These are phyloP conservation scores for Lithophane leautieri DNA, from an alignment of 2,888 invertebrate genomes.

Conservation along the genomic window DNA sequence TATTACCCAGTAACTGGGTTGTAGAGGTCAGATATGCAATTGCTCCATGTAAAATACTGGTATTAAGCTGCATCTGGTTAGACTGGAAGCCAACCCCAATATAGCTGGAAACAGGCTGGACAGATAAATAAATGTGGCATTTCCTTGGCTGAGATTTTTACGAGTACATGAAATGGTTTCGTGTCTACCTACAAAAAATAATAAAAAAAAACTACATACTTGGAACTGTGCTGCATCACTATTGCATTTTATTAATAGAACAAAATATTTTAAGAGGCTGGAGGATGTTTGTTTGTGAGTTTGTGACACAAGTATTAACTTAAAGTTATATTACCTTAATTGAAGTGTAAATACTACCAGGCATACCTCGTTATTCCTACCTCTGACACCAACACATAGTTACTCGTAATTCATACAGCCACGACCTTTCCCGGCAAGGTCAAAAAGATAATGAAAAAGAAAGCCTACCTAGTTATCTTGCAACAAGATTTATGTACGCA, in stretches of 20 bases:
- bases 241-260: not conserved
- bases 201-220: not conserved
- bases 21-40: not conserved
- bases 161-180: not conserved
- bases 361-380: not conserved
- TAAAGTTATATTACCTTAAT: not conserved
- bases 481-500: conserved; percentile 55
- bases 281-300: too few relatives aligned
- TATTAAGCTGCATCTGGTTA: not conserved
- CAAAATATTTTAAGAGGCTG: not conserved
- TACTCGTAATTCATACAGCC: conserved; percentile 18
- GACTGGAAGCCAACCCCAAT: not conserved
- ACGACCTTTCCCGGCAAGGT: conserved; percentile 38
- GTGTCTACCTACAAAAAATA: not conserved
- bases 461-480: conserved; percentile 45
- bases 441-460: conserved; percentile 53
- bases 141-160: not conserved
- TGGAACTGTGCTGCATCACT: not conserved
- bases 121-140: not conserved
- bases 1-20: not conserved
- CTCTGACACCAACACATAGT: conserved; percentile 4
- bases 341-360: not conserved
- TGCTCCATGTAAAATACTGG: not conserved
- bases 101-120: not conserved
- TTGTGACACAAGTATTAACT: not conserved